Evolutionary conservation across 2,113 vertebrate species (phyloP).

Genomic region (Caranx melampygus): DNA sequence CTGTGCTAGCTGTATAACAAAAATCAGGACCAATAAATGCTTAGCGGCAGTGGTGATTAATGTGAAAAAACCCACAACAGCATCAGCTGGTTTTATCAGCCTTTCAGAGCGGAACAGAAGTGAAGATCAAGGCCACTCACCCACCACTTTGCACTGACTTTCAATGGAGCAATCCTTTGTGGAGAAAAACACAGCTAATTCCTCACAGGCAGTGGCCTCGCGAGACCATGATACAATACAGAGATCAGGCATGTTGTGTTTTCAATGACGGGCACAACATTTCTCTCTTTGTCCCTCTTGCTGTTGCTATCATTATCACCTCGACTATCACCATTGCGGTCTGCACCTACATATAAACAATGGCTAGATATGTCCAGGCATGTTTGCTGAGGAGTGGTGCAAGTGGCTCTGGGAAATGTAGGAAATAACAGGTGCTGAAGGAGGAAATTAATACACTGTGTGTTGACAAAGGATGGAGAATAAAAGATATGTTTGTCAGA

Average conservation of each 20-base stretch:
- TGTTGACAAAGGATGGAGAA: background rate
- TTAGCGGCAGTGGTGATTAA: background rate
- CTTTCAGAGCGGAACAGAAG: conserved; percentile 8
- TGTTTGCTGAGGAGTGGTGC: conserved; percentile 40
- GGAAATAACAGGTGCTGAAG: background rate
- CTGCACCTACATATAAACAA: conserved; percentile 24
- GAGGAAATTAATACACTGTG: background rate
- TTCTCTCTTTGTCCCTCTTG: conserved; percentile 2
- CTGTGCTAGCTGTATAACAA: background rate
- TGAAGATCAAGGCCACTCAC: conserved; percentile 45
- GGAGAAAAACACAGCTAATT: conserved; percentile 3
- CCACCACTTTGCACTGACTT: conserved; percentile 35
- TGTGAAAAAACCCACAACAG: background rate
- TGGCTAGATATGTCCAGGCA: conserved; percentile 47
- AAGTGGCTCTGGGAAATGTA: conserved; percentile 63
- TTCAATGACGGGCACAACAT: background rate
- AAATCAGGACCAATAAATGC: background rate
- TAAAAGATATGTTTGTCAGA: conserved; percentile 27
- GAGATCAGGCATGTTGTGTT: background rate
- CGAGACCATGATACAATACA: conserved; percentile 10
- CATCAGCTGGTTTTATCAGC: background rate
- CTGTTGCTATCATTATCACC: conserved; percentile 12
- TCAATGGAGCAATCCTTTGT: conserved; percentile 24
- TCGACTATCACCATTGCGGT: background rate
- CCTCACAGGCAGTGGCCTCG: background rate